These are phyloP conservation scores for Denticeps clupeoides DNA, from an alignment of 2,797 vertebrate genomes.

Conservation along the genomic window DNA sequence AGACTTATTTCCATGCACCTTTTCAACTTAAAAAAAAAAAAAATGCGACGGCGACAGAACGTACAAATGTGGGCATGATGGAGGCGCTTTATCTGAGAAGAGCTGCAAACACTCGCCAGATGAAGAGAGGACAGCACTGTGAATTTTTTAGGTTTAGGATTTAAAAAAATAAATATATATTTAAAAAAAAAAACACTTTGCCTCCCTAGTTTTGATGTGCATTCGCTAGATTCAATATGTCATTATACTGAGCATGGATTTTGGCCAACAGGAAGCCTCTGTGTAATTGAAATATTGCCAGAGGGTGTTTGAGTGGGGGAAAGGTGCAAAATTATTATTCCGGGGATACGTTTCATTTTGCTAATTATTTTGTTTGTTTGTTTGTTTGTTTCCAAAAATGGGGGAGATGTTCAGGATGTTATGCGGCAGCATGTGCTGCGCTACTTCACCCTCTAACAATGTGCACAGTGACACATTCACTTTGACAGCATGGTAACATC, in stretches of 20 bases:
- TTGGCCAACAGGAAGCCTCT: background rate
- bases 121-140: conserved; percentile 37
- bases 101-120: conserved; percentile 9
- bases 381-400: conserved; percentile 12
- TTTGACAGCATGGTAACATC: conserved; percentile 8
- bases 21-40: too few relatives aligned
- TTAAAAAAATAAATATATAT: too few relatives aligned
- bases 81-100: conserved; percentile 16
- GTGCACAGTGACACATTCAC: background rate
- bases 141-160: conserved; percentile 41
- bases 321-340: conserved; percentile 59
- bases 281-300: conserved; percentile 44
- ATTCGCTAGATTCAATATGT: conserved; percentile 49
- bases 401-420: conserved; percentile 6
- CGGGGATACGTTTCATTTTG: conserved; percentile 9
- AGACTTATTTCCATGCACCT: conserved; percentile 61
- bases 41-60: conserved; percentile 54
- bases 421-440: background rate
- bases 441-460: background rate
- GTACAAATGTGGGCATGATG: conserved; percentile 51
- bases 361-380: conserved; percentile 1
- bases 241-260: conserved; percentile 52
- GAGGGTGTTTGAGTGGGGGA: conserved; percentile 51
- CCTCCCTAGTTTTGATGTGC: conserved; percentile 30
- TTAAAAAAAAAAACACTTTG: conserved; percentile 6